Base-by-base conservation (phyloP, 2,888 invertebrate species). In the Blastobasis lacticolella region DNA sequence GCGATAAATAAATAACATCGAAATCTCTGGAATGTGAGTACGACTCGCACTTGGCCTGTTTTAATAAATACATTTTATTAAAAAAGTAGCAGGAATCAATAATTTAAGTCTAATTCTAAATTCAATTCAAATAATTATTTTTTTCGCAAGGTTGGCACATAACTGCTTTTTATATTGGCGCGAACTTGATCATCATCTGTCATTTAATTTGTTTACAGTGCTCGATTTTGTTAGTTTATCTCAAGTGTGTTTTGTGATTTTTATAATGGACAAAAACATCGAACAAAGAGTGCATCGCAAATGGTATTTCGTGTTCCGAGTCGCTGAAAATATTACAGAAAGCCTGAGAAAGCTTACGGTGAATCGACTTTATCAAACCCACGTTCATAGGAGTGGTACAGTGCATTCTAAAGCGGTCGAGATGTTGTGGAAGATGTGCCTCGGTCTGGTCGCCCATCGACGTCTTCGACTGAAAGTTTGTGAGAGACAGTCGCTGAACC, bases 231-330 rank as follows among this genome's bases (percentile, higher is more conserved):
- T 42, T 7, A 42, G 6, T 51, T 50, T n/a, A 40, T 53, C 45
- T 38, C 46, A 50, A 38, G 43, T 8, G 41, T 42, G 41, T 42
- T 36, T 37, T 48, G 40, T 48, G 44, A 51, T 44, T 51, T 51
- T 48, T 23, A 51, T 51, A 51, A 51, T 51, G 44, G 51, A 52
- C 48, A 50, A 54, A 52, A 52, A 46, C 46, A 23, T 23, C 23
- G 23, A 50, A 49, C 50, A 53, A 53, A 53, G 47, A 51, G 50
- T 61, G 59, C 53, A 57, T 61, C 49, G 54, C 58, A 46, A 57
- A 59, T 57, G 55, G 54, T 57, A 58, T 57, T 57, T 59, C 51
- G 52, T 59, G 51, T 59, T 54, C 56, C n/a, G 52, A 58, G 52
- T 53, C 54, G 48, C 54, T 54, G 50, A 62, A 58, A 56, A 56